Evolutionary conservation across 2,797 vertebrate genomes (phyloP), one percentile per base, ranked within the genome.

Genomic region (Ctenopoma multispine): DNA sequence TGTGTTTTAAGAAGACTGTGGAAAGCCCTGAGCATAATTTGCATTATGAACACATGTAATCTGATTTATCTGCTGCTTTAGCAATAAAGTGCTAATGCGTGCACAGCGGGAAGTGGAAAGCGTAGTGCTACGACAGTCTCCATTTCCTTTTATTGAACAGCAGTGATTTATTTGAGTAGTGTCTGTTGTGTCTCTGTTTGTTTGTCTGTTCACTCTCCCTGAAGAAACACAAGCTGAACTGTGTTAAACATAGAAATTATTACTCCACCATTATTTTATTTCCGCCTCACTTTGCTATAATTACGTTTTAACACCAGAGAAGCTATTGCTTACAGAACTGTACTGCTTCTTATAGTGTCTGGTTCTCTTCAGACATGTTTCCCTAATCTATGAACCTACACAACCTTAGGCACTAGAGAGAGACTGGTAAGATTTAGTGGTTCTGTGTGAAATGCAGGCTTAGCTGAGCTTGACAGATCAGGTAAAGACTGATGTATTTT

Each of bases 41-140:
- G 44, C 80, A 79, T 72, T 61, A 67, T 61, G 54, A 81, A 72
- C 72, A 77, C 68, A 54, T 63, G 77, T 73, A 74, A 89, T 84
- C 59, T 76, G 77, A 90, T 84, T 75, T 81, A 77, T 74, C 48
- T 63, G 64, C 67, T 75, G 62, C 74, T 68, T 80, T 60, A 57
- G 75, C 58, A 65, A 67, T 72, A 58, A 74, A 71, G 34, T 50
- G 59, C 66, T 79, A 80, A 82, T 73, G 66, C 21, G 40, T 2
- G 20, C 79, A 46, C 71, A 82, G 78, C 29, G 7, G 76, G 84
- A 73, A 71, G 79, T 66, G 48, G 70, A 46, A 21, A 62, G 49
- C 8, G 3, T 10, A 29, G 53, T 9, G 18, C 12, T 31, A 48
- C 34, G 17, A 49, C 31, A 31, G 51, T 56, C 69, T 68, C 56